Evolutionary conservation across 2,888 invertebrate species (phyloP), one percentile per base, ranked within the genome.

Genomic region (Tanytarsus gracilentus): DNA sequence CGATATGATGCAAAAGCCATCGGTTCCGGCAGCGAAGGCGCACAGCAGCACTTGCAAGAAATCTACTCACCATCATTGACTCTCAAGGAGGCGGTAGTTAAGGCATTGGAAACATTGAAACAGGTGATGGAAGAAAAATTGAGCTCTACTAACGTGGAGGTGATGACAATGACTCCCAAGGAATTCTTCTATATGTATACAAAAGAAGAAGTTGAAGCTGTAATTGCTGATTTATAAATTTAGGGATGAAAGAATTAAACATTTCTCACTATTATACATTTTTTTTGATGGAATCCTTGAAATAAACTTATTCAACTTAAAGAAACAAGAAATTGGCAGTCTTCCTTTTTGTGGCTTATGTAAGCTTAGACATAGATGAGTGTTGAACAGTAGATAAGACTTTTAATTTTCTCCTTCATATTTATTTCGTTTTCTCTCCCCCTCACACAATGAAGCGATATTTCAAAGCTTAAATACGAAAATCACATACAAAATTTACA

Each of bases 61-160:
- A 78, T 81, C 11, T 86, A 79, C 66, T 83, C 83, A 66, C 80
- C 91, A 78, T 88, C 92, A 21, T 94, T 99, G 89, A 92, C 90
- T 0, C 74, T 99, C 55, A 84, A 85, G 64, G 97, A 98, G 76
- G 98, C 97, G 0, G 86, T 91, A 63, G 92, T 91, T 69, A 77
- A 90, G 11, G 88, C 95, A 0, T 77, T 99, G 60, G 91, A 88
- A 9, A 98, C 98, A 67, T 77, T 99, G 21, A 99, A 99, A 73
- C 98, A 99, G 76, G 98, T 99, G 0, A 99, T 99, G 99, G 99
- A 99, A 72, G 99, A 99, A 73, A 99, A 98, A 74, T 76, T 99
- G 2, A 97, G 89, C 63, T 89, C 94, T 63, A 92, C 88, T 61
- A 99, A 99, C 74, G 96, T 99, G 59, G 99, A 99, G 77, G 91